Percentiles rank a stretch among this genome's conserved stretches.
phyloP scores from a whole-genome alignment of 2,113 vertebrate species.

The Isichthys henryi region DNA sequence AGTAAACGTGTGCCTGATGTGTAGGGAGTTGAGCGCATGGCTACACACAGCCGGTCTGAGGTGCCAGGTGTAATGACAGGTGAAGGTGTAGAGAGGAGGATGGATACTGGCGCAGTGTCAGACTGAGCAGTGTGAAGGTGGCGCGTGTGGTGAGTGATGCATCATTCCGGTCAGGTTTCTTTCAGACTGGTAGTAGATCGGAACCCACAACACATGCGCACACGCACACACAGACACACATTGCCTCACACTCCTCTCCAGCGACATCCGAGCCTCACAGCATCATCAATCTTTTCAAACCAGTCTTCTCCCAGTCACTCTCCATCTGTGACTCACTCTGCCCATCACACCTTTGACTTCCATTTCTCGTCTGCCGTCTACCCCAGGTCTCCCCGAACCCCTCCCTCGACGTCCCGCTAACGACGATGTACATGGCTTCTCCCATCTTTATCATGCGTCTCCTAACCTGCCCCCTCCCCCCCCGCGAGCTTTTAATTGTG shows the following conservation, averaged over 20 bases:
- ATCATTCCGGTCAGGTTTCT: not conserved
- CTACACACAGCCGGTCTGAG: not conserved
- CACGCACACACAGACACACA: not conserved
- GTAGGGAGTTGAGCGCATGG: not conserved
- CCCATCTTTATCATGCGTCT: not conserved
- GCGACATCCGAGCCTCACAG: too few species aligned
- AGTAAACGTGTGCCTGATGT: not conserved
- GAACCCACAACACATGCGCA: not conserved
- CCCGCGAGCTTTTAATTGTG: constrained; percentile 50
- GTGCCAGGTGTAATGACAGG: not conserved
- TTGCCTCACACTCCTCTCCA: not conserved
- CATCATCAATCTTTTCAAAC: constrained; percentile 2
- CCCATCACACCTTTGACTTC: constrained; percentile 24
- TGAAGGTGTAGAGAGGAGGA: not conserved
- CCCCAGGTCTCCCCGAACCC: constrained; percentile 3
- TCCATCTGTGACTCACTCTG: not conserved
- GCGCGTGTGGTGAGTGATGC: not conserved
- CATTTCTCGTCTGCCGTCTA: constrained; percentile 21
- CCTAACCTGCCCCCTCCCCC: constrained; percentile 27
- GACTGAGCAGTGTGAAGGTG: not conserved
- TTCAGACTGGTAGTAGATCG: not conserved
- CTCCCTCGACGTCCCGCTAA: constrained; percentile 16
- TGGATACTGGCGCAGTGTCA: not conserved
- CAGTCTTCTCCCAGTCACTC: not conserved
- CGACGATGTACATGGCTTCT: constrained; percentile 16